A percentile compares a stretch with the other conserved stretches of the same genome.
Conservation (phyloP, 2,113 vertebrate species). For the Atrichornis clamosus region DNA sequence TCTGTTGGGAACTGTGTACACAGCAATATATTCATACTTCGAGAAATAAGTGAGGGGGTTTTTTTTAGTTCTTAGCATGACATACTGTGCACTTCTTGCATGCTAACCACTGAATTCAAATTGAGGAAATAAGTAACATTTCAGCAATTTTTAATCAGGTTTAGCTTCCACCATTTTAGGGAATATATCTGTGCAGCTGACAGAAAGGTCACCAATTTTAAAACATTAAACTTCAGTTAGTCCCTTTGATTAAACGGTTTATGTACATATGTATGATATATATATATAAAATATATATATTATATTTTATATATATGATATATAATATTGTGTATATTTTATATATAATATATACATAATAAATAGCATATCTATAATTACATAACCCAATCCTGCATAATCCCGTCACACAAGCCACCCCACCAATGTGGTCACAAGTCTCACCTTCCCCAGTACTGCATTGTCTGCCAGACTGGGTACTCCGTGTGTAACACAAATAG, state of each 20-base stretch:
- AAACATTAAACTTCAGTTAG: neutral
- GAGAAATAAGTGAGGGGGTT: neutral
- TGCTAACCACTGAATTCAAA: neutral
- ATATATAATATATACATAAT: too few relatives aligned
- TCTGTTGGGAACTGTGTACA: slow-evolving; percentile 50
- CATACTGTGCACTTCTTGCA: neutral
- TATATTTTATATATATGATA: too few relatives aligned
- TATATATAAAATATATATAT: neutral
- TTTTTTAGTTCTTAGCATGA: neutral
- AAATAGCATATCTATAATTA: neutral
- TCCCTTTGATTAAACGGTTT: neutral
- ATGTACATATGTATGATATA: fast-evolving
- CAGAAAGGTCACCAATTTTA: slow-evolving; percentile 7
- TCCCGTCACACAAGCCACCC: fast-evolving
- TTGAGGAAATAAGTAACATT: neutral
- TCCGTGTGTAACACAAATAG: neutral
- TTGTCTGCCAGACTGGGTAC: neutral
- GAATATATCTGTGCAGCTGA: neutral
- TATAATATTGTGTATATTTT: too few relatives aligned
- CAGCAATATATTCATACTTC: slow-evolving; percentile 26
- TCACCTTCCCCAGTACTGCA: neutral
- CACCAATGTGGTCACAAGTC: neutral
- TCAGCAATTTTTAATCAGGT: slow-evolving; percentile 28
- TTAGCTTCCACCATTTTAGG: neutral
- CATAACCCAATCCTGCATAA: neutral